Evolutionary conservation across 1,140 invertebrate genomes (phyloP).

Genomic region (Odontomachus brunneus): DNA sequence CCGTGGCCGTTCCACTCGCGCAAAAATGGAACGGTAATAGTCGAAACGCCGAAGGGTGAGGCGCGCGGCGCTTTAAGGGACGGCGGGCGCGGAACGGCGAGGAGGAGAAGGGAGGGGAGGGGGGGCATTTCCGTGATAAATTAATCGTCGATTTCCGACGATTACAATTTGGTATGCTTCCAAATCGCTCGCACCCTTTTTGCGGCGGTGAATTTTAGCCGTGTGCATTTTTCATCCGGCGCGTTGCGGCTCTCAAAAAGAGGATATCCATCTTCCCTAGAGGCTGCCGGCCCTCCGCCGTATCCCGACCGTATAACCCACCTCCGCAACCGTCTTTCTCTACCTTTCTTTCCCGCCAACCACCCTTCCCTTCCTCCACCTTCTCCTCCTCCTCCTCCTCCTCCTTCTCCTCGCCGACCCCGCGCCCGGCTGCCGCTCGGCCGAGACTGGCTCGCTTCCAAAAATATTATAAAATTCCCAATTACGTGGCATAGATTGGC

Average conservation of each 20-base stretch:
- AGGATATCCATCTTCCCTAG: constrained; percentile 84
- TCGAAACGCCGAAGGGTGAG: constrained; percentile 34
- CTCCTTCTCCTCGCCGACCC: neutral
- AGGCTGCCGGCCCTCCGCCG: constrained; percentile 73
- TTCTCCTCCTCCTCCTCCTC: neutral
- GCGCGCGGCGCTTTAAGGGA: constrained; percentile 54
- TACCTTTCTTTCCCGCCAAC: constrained; percentile 62
- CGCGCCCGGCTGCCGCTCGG: constrained; percentile 60
- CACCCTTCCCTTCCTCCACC: neutral
- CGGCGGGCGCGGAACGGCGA: constrained; percentile 14
- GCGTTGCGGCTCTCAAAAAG: constrained; percentile 82
- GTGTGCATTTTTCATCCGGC: constrained; percentile 84
- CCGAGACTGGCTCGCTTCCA: constrained; percentile 82
- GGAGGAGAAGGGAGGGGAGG: neutral
- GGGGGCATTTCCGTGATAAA: constrained; percentile 81
- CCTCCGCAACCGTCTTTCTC: constrained; percentile 60
- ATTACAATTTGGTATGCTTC: constrained; percentile 84
- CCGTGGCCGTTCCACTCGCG: constrained; percentile 38
- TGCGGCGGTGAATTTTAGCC: constrained; percentile 84
- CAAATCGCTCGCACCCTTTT: constrained; percentile 83
- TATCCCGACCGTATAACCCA: constrained; percentile 67
- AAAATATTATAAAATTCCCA: constrained; percentile 85
- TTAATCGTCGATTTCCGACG: constrained; percentile 85
- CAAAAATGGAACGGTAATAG: constrained; percentile 40
- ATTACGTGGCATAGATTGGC: constrained; percentile 83